A percentile compares a stretch with the other conserved stretches of the same genome.
phyloP scores from a whole-genome alignment of 2,113 vertebrate species.

The Gnathonemus longibarbis region DNA sequence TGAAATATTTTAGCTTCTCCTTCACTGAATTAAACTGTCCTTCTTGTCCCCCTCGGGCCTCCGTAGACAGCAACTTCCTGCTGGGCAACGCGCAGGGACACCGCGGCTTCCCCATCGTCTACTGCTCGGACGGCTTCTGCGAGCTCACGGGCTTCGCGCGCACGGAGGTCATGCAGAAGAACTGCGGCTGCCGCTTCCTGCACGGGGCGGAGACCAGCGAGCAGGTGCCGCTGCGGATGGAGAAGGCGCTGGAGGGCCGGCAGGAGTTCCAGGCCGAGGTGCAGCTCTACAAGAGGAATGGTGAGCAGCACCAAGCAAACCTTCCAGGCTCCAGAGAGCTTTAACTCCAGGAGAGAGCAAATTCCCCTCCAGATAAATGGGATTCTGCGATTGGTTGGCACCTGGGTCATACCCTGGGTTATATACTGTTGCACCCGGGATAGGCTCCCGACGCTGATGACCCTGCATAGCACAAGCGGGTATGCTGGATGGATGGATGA shows the following conservation, averaged over 20 bases:
- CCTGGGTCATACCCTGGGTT: neutral
- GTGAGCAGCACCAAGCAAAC: slow-evolving; percentile 53
- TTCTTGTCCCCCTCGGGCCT: neutral
- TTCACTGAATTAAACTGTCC: neutral
- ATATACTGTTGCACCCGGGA: neutral
- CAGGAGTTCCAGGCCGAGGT: slow-evolving; percentile 84
- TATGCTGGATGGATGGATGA: neutral
- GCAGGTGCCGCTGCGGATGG: slow-evolving; percentile 66
- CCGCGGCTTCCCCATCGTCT: slow-evolving; percentile 83
- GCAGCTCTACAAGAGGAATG: slow-evolving; percentile 84
- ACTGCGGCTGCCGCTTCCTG: slow-evolving; percentile 84
- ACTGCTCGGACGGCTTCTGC: slow-evolving; percentile 94
- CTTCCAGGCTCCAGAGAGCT: neutral
- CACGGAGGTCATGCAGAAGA: slow-evolving; percentile 94
- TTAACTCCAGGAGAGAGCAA: slow-evolving; percentile 6
- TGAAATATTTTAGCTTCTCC: neutral
- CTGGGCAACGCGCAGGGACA: slow-evolving; percentile 85
- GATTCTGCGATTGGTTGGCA: neutral
- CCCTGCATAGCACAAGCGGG: neutral
- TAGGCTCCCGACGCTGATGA: neutral
- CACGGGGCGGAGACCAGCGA: slow-evolving; percentile 80
- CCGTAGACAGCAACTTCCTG: slow-evolving; percentile 91
- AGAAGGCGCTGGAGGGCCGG: slow-evolving; percentile 81
- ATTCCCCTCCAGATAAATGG: neutral
- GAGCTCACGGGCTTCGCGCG: slow-evolving; percentile 84